These are phyloP conservation scores for Drosophila virilis DNA, from an alignment of 1,140 invertebrate species.

Conservation along the genomic window DNA sequence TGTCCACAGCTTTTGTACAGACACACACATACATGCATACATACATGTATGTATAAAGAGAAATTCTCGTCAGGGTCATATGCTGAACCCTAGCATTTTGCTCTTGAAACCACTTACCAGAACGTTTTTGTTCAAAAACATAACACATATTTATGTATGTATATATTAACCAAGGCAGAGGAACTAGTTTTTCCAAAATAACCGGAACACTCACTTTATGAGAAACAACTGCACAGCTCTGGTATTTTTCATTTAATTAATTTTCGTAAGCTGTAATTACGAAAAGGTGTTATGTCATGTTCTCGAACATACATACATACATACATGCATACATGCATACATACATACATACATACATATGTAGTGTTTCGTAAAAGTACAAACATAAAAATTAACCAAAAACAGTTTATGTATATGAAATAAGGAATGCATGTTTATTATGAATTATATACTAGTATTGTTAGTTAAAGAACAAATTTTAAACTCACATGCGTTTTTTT, in stretches of 20 bases:
- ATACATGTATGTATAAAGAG: conserved; percentile 33
- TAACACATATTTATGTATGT: conserved; percentile 12
- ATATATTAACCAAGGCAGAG: conserved; percentile 33
- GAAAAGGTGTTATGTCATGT: conserved; percentile 53
- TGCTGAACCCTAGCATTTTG: conserved; percentile 53
- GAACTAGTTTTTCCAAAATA: conserved; percentile 51
- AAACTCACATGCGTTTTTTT: too few relatives aligned
- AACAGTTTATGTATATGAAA: background rate
- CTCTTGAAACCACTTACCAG: conserved; percentile 59
- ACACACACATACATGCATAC: background rate
- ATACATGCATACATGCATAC: conserved; percentile 10
- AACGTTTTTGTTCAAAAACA: conserved; percentile 46
- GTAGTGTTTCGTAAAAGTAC: background rate
- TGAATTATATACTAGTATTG: too few relatives aligned
- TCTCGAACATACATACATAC: conserved; percentile 41
- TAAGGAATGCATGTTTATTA: too few relatives aligned
- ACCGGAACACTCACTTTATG: conserved; percentile 48
- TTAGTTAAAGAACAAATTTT: too few relatives aligned
- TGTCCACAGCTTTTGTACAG: background rate
- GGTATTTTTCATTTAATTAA: conserved; percentile 47
- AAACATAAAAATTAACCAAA: background rate
- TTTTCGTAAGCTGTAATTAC: conserved; percentile 35
- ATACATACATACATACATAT: background rate
- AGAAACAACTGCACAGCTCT: conserved; percentile 45
- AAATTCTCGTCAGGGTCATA: conserved; percentile 63